A percentile compares a stretch with the other conserved stretches of the same genome.
These are phyloP conservation scores for Philereme transversata DNA, from an alignment of 2,888 invertebrate species.

Conservation along the genomic window DNA sequence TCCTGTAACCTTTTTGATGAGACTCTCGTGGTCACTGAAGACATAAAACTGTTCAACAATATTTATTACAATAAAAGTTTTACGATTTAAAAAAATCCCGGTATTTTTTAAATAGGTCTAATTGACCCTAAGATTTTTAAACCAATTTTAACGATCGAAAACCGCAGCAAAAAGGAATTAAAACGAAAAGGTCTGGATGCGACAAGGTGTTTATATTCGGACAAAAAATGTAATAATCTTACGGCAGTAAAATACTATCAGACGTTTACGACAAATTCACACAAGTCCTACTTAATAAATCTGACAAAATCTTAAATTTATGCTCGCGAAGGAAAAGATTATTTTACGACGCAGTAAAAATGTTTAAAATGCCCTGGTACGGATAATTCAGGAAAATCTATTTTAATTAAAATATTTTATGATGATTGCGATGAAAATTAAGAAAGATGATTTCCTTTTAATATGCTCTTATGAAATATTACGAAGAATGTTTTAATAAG, in stretches of 20 bases:
- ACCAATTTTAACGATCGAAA: slow-evolving; percentile 61
- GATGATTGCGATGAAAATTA: slow-evolving; percentile 51
- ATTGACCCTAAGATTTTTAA: slow-evolving; percentile 40
- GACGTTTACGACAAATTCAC: slow-evolving; percentile 81
- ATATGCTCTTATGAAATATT: slow-evolving; percentile 32
- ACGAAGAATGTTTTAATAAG: slow-evolving; percentile 24
- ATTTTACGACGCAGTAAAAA: slow-evolving; percentile 65
- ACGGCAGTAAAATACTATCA: slow-evolving; percentile 72
- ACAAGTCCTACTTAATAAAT: slow-evolving; percentile 78
- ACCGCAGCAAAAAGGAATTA: slow-evolving; percentile 51
- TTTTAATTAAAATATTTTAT: slow-evolving; percentile 71
- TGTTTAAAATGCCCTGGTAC: slow-evolving; percentile 58
- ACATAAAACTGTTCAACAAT: slow-evolving; percentile 37
- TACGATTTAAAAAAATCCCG: slow-evolving; percentile 36
- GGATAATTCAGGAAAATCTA: slow-evolving; percentile 67
- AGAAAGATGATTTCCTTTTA: slow-evolving; percentile 49
- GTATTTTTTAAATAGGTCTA: slow-evolving; percentile 39
- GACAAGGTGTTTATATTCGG: slow-evolving; percentile 60
- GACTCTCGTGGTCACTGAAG: slow-evolving; percentile 35
- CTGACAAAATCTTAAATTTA: slow-evolving; percentile 78
- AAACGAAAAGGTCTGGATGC: slow-evolving; percentile 51
- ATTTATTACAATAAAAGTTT: slow-evolving; percentile 44
- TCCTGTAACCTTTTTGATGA: slow-evolving; percentile 37
- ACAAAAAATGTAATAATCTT: slow-evolving; percentile 67
- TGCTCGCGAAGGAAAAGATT: slow-evolving; percentile 60